Conservation (phyloP, 2,113 vertebrate genomes). For the Gymnarchus niloticus region DNA sequence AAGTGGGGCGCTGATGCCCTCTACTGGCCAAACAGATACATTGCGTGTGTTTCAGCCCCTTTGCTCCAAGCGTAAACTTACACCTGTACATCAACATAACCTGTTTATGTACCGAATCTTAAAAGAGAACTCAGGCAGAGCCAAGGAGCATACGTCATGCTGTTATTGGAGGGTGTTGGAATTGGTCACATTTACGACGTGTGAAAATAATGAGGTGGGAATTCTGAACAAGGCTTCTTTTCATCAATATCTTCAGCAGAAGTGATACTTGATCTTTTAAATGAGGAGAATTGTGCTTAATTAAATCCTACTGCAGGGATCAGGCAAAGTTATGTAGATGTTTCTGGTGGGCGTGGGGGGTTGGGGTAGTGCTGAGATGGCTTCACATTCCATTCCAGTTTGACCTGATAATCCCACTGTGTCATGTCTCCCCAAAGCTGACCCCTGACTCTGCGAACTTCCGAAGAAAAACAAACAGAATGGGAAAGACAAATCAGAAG, state of each 20-base stretch:
- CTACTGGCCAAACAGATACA: slow-evolving; percentile 42
- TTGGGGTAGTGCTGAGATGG: neutral
- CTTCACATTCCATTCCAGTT: slow-evolving; percentile 17
- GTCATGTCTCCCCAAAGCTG: slow-evolving; percentile 24
- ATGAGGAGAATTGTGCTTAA: neutral
- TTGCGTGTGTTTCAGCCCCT: no score
- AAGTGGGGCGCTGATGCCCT: slow-evolving; percentile 36
- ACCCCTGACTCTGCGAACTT: neutral
- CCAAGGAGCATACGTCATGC: no score
- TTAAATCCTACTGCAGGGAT: neutral
- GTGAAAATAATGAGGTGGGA: neutral
- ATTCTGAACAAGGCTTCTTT: neutral
- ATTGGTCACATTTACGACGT: no score
- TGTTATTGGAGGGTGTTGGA: no score
- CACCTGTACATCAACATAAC: neutral
- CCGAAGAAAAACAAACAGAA: neutral
- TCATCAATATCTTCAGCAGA: neutral
- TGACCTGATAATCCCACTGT: slow-evolving; percentile 14
- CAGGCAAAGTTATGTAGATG: neutral
- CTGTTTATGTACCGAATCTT: no score
- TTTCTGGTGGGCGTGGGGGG: neutral
- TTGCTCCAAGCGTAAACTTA: neutral
- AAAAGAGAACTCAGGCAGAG: no score
- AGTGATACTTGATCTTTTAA: neutral
- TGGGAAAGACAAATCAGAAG: neutral